A percentile compares a stretch with the other conserved stretches of the same genome.
phyloP scores from a whole-genome alignment of 1,140 invertebrate genomes.

The silkworm (Bombyx mori) region DNA sequence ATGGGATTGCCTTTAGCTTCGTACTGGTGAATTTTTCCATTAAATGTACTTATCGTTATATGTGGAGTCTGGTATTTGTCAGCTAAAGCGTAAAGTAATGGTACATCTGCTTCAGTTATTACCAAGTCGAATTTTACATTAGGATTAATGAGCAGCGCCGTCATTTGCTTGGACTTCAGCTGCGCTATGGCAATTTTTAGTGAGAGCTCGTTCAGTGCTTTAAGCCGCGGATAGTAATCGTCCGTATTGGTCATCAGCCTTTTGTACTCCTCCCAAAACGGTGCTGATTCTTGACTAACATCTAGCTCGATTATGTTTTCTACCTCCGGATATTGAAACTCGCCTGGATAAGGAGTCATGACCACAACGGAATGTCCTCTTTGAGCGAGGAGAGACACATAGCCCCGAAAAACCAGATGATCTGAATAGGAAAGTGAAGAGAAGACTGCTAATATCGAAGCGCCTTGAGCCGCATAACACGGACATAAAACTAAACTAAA shows the following conservation, averaged over 20 bases:
- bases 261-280: conserved; percentile 46
- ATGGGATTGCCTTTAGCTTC: conserved; percentile 53
- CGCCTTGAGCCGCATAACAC: conserved; percentile 29
- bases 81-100: conserved; percentile 51
- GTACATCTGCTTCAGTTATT: conserved; percentile 58
- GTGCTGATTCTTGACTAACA: conserved; percentile 41
- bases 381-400: conserved; percentile 38
- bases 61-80: conserved; percentile 56
- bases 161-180: conserved; percentile 50
- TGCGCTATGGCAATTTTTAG: conserved; percentile 52
- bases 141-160: conserved; percentile 45
- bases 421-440: conserved; percentile 56
- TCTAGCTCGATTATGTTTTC: conserved; percentile 49
- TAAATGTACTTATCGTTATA: conserved; percentile 48
- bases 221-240: conserved; percentile 41
- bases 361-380: conserved; percentile 45
- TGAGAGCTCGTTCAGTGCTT: conserved; percentile 37
- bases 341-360: conserved; percentile 62
- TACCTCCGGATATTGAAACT: conserved; percentile 38
- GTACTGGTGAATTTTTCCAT: conserved; percentile 49
- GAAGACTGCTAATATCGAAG: conserved; percentile 53
- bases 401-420: conserved; percentile 51
- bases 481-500: no score
- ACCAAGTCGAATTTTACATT: conserved; percentile 58
- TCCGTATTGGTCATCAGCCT: conserved; percentile 38